A percentile compares a stretch with the other conserved stretches of the same genome.
These are phyloP conservation scores for Linepithema humile DNA, from an alignment of 1,140 invertebrate species.

Conservation along the genomic window DNA sequence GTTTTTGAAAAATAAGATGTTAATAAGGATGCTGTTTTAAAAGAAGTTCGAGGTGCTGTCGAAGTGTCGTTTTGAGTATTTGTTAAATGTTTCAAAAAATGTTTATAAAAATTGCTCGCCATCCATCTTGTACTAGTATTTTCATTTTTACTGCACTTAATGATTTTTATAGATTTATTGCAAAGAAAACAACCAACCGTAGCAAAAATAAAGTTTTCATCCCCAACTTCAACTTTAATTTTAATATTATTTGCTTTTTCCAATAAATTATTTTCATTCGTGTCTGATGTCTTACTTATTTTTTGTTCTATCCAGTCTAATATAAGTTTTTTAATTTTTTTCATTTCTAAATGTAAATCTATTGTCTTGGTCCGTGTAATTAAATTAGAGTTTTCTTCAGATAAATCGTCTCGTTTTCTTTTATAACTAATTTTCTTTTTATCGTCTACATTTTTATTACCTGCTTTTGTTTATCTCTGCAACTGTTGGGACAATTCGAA, in stretches of 20 bases:
- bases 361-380: not conserved
- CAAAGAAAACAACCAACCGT: not conserved
- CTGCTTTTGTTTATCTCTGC: not conserved
- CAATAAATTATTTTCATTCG: not conserved
- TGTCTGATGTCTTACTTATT: not conserved
- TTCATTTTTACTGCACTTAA: not conserved
- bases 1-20: not conserved
- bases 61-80: not conserved
- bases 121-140: not conserved
- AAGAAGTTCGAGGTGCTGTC: not conserved
- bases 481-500: not conserved
- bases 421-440: not conserved
- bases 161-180: not conserved
- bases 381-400: not conserved
- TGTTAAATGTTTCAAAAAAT: not conserved
- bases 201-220: not conserved
- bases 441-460: not conserved
- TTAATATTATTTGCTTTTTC: not conserved
- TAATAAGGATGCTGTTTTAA: not conserved
- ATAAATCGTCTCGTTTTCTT: conserved; percentile 6
- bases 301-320: not conserved
- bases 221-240: not conserved
- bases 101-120: not conserved
- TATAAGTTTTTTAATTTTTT: conserved; percentile 2
- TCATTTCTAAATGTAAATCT: conserved; percentile 1